Percentiles rank a stretch among this genome's conserved stretches.
phyloP scores from a whole-genome alignment of 2,113 vertebrate genomes.

The Grammomys dolichurus region DNA sequence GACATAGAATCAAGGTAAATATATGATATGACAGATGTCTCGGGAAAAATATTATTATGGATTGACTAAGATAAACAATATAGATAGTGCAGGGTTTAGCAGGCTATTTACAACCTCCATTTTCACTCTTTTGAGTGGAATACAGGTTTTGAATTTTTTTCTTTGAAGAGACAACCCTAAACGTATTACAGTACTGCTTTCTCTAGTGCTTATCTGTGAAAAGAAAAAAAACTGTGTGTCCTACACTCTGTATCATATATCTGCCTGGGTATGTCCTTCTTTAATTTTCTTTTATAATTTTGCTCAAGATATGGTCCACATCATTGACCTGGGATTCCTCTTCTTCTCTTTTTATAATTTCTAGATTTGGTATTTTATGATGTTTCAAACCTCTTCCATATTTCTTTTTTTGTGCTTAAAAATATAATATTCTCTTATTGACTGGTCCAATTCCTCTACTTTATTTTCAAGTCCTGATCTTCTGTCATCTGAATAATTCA shows the following conservation, averaged over 20 bases:
- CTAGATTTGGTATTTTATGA: background rate
- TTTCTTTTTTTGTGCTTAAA: background rate
- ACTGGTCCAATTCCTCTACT: background rate
- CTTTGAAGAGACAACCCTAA: background rate
- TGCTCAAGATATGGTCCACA: background rate
- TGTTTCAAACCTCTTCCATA: background rate
- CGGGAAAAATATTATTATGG: background rate
- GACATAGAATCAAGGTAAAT: background rate
- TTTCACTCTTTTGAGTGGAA: background rate
- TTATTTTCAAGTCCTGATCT: background rate
- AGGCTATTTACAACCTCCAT: background rate
- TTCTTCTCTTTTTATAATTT: background rate
- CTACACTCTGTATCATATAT: background rate
- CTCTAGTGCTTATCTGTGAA: background rate
- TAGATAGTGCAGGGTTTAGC: background rate
- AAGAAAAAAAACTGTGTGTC: background rate
- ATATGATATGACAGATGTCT: background rate
- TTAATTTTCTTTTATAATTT: background rate
- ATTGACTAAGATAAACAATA: background rate
- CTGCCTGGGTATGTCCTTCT: background rate
- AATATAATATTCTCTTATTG: background rate
- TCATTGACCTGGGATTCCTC: background rate
- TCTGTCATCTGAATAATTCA: background rate
- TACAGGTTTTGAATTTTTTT: background rate
- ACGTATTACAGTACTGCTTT: background rate